Evolutionary conservation across 2,888 invertebrate genomes (phyloP).

Genomic region (Caenorhabditis sp.): DNA sequence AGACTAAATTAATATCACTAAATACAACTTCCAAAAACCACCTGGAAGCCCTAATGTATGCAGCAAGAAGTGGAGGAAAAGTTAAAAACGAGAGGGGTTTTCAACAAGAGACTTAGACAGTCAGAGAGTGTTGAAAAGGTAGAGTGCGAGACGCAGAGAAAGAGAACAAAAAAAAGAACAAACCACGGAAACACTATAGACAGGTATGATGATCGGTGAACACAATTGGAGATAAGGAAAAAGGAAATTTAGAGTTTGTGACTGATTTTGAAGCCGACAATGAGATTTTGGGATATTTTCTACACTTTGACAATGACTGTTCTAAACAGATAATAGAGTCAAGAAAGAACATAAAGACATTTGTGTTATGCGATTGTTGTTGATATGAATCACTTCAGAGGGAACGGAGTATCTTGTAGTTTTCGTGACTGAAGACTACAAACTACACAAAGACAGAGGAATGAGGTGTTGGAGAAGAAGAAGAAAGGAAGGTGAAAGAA

Average conservation of each 20-base stretch:
- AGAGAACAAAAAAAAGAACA: neutral
- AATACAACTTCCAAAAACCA: neutral
- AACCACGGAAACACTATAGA: neutral
- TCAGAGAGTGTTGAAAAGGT: neutral
- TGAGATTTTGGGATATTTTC: too few relatives aligned
- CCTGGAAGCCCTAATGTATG: neutral
- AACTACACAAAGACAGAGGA: neutral
- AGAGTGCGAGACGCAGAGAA: conserved; percentile 9
- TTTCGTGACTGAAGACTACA: conserved; percentile 9
- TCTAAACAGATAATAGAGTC: too few relatives aligned
- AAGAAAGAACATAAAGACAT: neutral
- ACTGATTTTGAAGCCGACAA: neutral
- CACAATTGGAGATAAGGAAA: neutral
- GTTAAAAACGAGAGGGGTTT: neutral
- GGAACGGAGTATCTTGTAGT: neutral
- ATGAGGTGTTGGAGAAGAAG: neutral
- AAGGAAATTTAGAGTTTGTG: neutral
- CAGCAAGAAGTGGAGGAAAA: too few relatives aligned
- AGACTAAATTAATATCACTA: too few relatives aligned
- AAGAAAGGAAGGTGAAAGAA: too few relatives aligned
- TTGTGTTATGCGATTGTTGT: neutral
- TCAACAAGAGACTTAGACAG: neutral
- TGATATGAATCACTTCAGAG: neutral
- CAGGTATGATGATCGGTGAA: neutral
- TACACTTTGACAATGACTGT: too few relatives aligned